Base-by-base conservation (phyloP, 2,113 vertebrate species). In the Paratilapia polleni region DNA sequence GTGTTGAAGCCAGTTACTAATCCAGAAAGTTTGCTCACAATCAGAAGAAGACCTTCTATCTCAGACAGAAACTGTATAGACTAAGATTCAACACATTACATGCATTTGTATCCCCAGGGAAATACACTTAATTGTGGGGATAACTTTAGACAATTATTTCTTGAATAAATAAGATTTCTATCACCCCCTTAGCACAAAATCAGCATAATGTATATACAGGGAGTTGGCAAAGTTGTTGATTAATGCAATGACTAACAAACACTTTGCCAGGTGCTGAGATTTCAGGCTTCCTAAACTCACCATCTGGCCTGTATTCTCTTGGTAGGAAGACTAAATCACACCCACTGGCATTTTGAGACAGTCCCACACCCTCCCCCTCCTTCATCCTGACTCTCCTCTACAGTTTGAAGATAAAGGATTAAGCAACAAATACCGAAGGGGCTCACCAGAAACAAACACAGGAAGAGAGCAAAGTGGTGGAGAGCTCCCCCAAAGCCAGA, bases 211-310 rank as follows among this genome's bases (percentile, higher is more conserved):
- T 87, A 86, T 80, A 84, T 89, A 77, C 81, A 64, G 78, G 74
- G 82, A 89, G 47, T 81, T 88, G 86, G 88, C 52, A 86, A 83
- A 88, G 91, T 87, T 84, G 82, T 88, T 93, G 87, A 92, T 92
- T 88, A 94, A 93, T 90, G 89, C 80, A 85, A 82, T 87, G 89
- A 91, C 86, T 90, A 77, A 90, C 80, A 88, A 87, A 90, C 87
- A 81, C 79, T 88, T 84, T 90, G 88, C 91, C 91, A 93, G 90
- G 91, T 93, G 89, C 86, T 91, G 88, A 86, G 83, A 86, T 89
- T 91, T 87, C 83, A 87, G 82, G 76, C 91, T 83, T 92, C 90
- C 84, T 88, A 91, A 90, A 91, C 73, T 88, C 87, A 83, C 93
- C 91, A 94, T 94, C 92, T 94, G 94, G 87, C 78, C 86, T 8